Evolutionary conservation across 2,113 vertebrate species (phyloP), one percentile per base, ranked within the genome.

Genomic region (Aegotheles bennettii): DNA sequence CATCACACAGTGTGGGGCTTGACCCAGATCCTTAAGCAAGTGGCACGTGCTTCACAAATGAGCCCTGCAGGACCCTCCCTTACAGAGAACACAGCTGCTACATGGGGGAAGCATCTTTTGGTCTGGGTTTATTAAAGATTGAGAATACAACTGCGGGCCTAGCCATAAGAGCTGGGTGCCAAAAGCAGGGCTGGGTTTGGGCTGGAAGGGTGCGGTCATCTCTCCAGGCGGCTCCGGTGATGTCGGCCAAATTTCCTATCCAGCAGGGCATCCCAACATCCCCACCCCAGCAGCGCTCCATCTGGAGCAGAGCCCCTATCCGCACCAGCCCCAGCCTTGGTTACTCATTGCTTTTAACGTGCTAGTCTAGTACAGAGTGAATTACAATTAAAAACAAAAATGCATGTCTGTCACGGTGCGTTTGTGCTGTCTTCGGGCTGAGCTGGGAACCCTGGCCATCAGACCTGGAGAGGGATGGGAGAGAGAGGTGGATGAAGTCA

Each of bases 51-150:
- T 47, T 53, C 5, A 6, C 11, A 9, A 82, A 10, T 0, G 0
- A 36, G 43, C 70, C 50, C 50, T 0, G 0, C 0, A 1, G 59
- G 57, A 25, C 1, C 10, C 33, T n/a, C 36, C 0, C 0, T 42
- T 31, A 83, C 68, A 83, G 40, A 93, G 6, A 86, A 23, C 60
- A 78, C 56, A 53, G 69, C 43, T 6, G 7, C 76, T 33, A 38
- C 40, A 8, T 7, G 17, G 61, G 69, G n/a, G 36, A 94, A 96
- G 93, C 88, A 70, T 87, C 60, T 85, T 77, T 78, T 3, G 21
- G 20, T 60, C 15, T n/a, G 57, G 75, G 35, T 97, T 97, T 96
- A 96, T 95, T 96, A 86, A 91, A 89, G 92, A 77, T 11, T 56
- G 43, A 71, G 60, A 87, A 90, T 90, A 96, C 88, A 93, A 31